Evolutionary conservation across 2,113 vertebrate species (phyloP), one percentile per base, ranked within the genome.

Genomic region (Ursus arctos): DNA sequence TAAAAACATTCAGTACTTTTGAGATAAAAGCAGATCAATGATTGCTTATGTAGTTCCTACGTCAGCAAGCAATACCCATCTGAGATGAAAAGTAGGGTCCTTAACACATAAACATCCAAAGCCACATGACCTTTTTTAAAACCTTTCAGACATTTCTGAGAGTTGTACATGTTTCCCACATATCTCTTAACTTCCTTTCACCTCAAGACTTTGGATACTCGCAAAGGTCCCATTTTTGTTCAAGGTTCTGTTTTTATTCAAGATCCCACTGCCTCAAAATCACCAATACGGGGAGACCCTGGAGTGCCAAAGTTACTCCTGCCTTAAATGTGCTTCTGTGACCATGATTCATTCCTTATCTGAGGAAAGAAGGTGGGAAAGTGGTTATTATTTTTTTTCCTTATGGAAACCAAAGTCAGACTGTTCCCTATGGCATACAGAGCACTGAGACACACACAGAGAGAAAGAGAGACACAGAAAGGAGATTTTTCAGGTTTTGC

Each of bases 311-410:
- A n/a, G 12, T 31, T 63, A 13, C 2, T 40, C 19, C 16, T 15
- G 1, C 1, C 5, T 24, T 74, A 4, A 13, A 4, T 31, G 24
- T 57, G 4, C 31, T 67, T 15, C 6, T 51, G 7, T 0, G 8
- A 40, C 15, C 43, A 21, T 18, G 24, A 31, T 33, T 31, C 4
- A 81, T 74, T 88, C 36, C 26, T 84, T 16, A 51, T 1, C 4
- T 6, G 7, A 67, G 26, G 6, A 74, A 49, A 33, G 6, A 87
- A 43, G 6, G 6, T 22, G 13, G 31, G 24, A 82, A 21, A 26
- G 36, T 21, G 6, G 19, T 47, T 1, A 33, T 6, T 18, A 13
- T 36, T 11, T 7, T 40, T 80, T 10, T 71, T 21, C 67, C 21
- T 74, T 15, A 72, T 31, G 49, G 59, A 86, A 11, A 77, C 36